phyloP scores from a whole-genome alignment of 1,140 invertebrate species.

The Zaprionus lachaisei region DNA sequence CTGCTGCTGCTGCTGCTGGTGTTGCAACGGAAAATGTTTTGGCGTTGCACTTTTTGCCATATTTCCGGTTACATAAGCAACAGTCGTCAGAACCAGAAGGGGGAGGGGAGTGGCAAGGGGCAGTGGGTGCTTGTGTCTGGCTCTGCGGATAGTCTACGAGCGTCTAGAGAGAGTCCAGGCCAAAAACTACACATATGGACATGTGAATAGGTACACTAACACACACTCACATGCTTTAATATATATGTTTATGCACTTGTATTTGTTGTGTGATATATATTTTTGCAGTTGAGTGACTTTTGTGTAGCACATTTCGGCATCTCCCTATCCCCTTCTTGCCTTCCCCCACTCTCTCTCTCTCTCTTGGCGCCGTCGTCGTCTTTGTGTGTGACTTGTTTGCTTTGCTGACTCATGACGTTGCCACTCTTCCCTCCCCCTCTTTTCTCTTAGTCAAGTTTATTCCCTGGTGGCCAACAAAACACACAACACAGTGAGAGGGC shows the following conservation, averaged over 20 bases:
- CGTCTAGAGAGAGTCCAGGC: slow-evolving; percentile 19
- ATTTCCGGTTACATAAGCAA: slow-evolving; percentile 82
- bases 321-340: slow-evolving; percentile 11
- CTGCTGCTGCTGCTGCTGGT: slow-evolving; percentile 3
- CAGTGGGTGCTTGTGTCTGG: neutral
- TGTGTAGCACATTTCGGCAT: slow-evolving; percentile 41
- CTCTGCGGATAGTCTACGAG: neutral
- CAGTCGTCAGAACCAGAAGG: slow-evolving; percentile 32
- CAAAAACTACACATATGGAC: slow-evolving; percentile 25
- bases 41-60: slow-evolving; percentile 81
- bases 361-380: slow-evolving; percentile 18
- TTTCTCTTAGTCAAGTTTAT: slow-evolving; percentile 38
- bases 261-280: slow-evolving; percentile 66
- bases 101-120: too few species aligned
- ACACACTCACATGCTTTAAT: slow-evolving; percentile 4
- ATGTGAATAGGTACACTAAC: neutral
- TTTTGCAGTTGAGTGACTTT: slow-evolving; percentile 78
- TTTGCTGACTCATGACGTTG: slow-evolving; percentile 75
- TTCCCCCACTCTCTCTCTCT: neutral
- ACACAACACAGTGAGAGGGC: slow-evolving; percentile 32
- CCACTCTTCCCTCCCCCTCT: slow-evolving; percentile 5
- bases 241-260: slow-evolving; percentile 8
- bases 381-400: slow-evolving; percentile 66
- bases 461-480: slow-evolving; percentile 66
- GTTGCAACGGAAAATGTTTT: slow-evolving; percentile 82